Percentiles rank a stretch among this genome's conserved stretches.
Conservation (phyloP, 1,140 invertebrate genomes). For the Musca vetustissima region DNA sequence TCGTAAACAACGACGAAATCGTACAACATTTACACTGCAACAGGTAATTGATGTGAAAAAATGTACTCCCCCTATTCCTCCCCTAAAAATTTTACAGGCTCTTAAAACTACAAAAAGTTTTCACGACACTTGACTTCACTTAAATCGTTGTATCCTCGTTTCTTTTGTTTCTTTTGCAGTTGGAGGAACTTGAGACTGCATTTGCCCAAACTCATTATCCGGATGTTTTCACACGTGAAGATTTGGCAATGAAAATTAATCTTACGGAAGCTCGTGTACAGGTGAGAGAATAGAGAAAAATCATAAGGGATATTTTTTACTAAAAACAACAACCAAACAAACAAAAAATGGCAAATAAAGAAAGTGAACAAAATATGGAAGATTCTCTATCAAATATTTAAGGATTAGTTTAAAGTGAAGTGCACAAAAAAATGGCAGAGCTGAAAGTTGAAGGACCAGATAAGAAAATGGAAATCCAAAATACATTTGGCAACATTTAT, state of each 20-base stretch:
- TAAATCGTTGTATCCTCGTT: not conserved
- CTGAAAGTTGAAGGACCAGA: slow-evolving; percentile 23
- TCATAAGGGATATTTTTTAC: slow-evolving; percentile 7
- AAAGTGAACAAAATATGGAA: slow-evolving; percentile 40
- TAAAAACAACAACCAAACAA: not conserved
- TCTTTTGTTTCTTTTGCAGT: slow-evolving; percentile 52
- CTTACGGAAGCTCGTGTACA: slow-evolving; percentile 96
- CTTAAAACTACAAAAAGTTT: not conserved
- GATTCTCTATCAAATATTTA: not conserved
- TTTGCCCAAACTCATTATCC: slow-evolving; percentile 98
- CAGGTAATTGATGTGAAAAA: slow-evolving; percentile 65
- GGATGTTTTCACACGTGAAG: slow-evolving; percentile 96
- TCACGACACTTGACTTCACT: slow-evolving; percentile 10
- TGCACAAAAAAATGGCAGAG: not conserved
- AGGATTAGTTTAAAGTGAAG: not conserved
- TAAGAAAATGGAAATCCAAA: slow-evolving; percentile 21
- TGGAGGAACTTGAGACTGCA: slow-evolving; percentile 95
- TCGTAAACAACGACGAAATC: slow-evolving; percentile 90
- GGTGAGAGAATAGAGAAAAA: slow-evolving; percentile 62
- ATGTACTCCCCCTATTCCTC: not conserved
- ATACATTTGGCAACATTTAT: slow-evolving; percentile 5
- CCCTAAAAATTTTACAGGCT: not conserved
- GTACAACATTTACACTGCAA: slow-evolving; percentile 96
- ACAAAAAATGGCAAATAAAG: not conserved
- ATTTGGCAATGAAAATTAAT: slow-evolving; percentile 98